Evolutionary conservation across 2,888 invertebrate species (phyloP).

Genomic region (Sisyra nigra): DNA sequence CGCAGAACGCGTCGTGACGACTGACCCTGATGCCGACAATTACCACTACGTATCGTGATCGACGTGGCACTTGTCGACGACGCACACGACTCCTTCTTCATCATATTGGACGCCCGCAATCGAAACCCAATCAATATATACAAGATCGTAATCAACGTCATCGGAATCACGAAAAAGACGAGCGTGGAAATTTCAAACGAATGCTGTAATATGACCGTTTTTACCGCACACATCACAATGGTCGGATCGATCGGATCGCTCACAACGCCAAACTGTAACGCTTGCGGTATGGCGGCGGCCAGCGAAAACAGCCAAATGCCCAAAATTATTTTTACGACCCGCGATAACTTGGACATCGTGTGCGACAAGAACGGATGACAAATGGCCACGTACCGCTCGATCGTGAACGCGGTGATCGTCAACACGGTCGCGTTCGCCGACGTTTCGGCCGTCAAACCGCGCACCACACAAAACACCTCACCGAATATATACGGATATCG

Average conservation of each 20-base stretch:
- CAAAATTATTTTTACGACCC: slow-evolving; percentile 68
- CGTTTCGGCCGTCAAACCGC: slow-evolving; percentile 66
- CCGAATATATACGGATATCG: slow-evolving; percentile 67
- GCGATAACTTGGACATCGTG: slow-evolving; percentile 72
- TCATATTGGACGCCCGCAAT: slow-evolving; percentile 43
- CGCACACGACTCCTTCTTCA: slow-evolving; percentile 21
- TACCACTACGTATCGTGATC: not conserved
- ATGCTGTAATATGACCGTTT: slow-evolving; percentile 39
- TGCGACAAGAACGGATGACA: slow-evolving; percentile 55
- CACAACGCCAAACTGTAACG: slow-evolving; percentile 31
- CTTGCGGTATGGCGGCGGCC: slow-evolving; percentile 57
- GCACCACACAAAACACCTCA: slow-evolving; percentile 57
- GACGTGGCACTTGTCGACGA: slow-evolving; percentile 5
- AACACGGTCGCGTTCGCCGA: slow-evolving; percentile 61
- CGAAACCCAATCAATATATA: slow-evolving; percentile 63
- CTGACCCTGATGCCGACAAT: slow-evolving; percentile 5
- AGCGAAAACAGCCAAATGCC: slow-evolving; percentile 67
- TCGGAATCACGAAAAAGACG: slow-evolving; percentile 72
- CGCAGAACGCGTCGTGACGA: slow-evolving; percentile 53
- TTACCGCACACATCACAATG: slow-evolving; percentile 28
- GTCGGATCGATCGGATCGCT: slow-evolving; percentile 13
- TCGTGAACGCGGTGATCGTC: slow-evolving; percentile 52
- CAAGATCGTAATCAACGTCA: slow-evolving; percentile 69
- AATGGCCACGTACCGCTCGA: slow-evolving; percentile 53
- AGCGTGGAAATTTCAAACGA: slow-evolving; percentile 66